These are phyloP conservation scores for Melipona bicolor DNA, from an alignment of 2,888 invertebrate species.

Conservation along the genomic window DNA sequence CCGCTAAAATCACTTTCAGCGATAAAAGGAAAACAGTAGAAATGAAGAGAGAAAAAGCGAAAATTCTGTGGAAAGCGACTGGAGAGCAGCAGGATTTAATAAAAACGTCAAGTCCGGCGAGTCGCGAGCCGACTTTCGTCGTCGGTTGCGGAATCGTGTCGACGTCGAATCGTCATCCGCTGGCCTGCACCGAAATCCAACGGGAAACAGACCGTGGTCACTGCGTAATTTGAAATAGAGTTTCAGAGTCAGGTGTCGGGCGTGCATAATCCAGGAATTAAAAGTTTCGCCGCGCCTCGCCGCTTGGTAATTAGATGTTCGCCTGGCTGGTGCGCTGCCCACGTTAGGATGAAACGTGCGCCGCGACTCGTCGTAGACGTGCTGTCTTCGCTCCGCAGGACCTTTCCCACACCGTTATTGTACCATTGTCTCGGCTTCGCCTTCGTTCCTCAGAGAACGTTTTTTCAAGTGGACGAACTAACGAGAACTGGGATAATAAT, in stretches of 20 bases:
- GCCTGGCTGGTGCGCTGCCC: slow-evolving; percentile 16
- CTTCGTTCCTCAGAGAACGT: slow-evolving; percentile 2
- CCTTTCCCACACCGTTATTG: slow-evolving; percentile 66
- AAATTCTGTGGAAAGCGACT: too few relatives aligned
- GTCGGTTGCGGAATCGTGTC: too few relatives aligned
- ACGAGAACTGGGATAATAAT: slow-evolving; percentile 38
- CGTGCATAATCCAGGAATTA: slow-evolving; percentile 55
- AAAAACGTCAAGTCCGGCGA: too few relatives aligned
- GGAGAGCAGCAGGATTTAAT: too few relatives aligned
- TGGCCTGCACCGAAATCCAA: background rate
- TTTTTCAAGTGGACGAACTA: slow-evolving; percentile 50
- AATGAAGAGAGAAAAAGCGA: background rate
- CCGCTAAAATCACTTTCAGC: background rate
- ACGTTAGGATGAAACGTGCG: slow-evolving; percentile 55
- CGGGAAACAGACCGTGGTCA: slow-evolving; percentile 5
- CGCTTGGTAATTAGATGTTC: slow-evolving; percentile 54
- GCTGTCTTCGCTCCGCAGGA: slow-evolving; percentile 26
- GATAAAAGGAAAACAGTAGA: background rate
- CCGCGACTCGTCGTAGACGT: slow-evolving; percentile 47
- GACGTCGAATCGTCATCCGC: background rate
- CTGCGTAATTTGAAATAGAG: slow-evolving; percentile 19
- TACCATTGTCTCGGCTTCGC: slow-evolving; percentile 46
- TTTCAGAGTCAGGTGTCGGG: slow-evolving; percentile 34
- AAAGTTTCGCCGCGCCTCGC: slow-evolving; percentile 55
- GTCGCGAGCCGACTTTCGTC: too few relatives aligned